Base-by-base conservation (phyloP, 2,797 vertebrate species). In the Syncerus caffer region DNA sequence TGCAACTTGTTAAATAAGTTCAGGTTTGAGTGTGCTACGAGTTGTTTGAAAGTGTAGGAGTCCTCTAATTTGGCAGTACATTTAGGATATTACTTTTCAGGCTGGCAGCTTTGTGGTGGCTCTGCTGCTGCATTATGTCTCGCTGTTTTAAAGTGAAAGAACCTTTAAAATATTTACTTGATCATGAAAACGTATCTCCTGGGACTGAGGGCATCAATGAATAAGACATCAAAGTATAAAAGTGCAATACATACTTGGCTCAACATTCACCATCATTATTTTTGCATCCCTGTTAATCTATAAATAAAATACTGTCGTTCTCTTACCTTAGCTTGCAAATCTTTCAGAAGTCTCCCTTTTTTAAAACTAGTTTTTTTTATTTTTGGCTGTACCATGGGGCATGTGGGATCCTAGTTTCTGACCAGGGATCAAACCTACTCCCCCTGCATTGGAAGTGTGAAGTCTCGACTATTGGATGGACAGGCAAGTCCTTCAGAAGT, bases 131-230 rank as follows among this genome's bases (percentile, higher is more conserved):
- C 60, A 2, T 67, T 74, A 64, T 47, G 88, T 88, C 71, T 92
- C 38, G 42, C 51, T 89, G 71, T 89, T 96, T 34, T 76, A 57
- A 96, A 97, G 67, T 5, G 47, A 96, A 95, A 89, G 74, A 97
- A 89, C 50, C 55, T 95, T 84, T 71, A 89, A 96, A 95, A 93
- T 96, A 97, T 89, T 98, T 97, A 96, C 86, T 90, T 96, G 55
- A 84, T 95, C 57, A 27, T 83, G 31, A 86, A 93, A 94, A 79
- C 12, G 9, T 92, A 34, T 97, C 90, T 97, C 57, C 82, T 55
- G 89, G 86, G 85, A 53, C 64, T 58, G 34, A 89, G 79, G 80
- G 94, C 79, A 45, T 96, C 64, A 86, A 0, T 71, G 85, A 94
- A 62, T 84, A n/a, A 23, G 53, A 95, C 79, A 86, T 60, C 34